Base-by-base conservation (phyloP, 2,113 vertebrate genomes). In the Heteronetta atricapilla region DNA sequence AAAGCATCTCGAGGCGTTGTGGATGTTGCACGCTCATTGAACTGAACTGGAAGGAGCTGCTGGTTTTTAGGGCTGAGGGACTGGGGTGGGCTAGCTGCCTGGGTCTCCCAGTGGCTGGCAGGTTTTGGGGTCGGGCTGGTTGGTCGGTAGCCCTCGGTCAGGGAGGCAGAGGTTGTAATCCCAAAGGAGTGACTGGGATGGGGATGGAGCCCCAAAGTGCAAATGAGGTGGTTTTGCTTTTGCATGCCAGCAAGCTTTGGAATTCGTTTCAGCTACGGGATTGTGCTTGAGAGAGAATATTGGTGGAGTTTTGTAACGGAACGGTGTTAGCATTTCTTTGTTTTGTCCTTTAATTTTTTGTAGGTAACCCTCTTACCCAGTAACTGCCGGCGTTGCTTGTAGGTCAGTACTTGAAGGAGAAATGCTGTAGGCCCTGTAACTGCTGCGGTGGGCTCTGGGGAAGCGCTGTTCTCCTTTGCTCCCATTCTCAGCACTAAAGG, bases 81-180 rank as follows among this genome's bases (percentile, higher is more conserved):
- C 67, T 28, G 18, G 11, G 84, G 38, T 38, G 13, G 6, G 6
- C 11, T 21, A 20, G 15, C n/a, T 74, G 20, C 46, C 21, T 74
- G 15, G 33, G 2, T 55, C 33, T 74, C 69, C 8, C 25, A 34
- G 33, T 11, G 13, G 23, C 36, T 5, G 64, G 3, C 13, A 17
- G 38, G 60, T 17, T 40, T 17, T 28, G 38, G 14, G 36, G 10
- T 23, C 15, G 11, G 36, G 7, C 62, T 28, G 62, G 1, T 58
- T 33, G 88, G 48, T 48, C 46, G 20, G 82, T 81, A 53, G 20
- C 72, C 75, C 53, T 60, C 46, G 9, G 6, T 46, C 4, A 16
- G 25, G 14, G 0, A 4, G 15, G 10, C 48, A 2, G 44, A 13
- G 1, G 52, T 42, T 67, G 72, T 52, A 2, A 20, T 20, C 76